Evolutionary conservation across 37 sponge, comb jelly and placozoan species (phyloP), one percentile per base, ranked within the genome.

Genomic region (Tethya wilhelma): DNA sequence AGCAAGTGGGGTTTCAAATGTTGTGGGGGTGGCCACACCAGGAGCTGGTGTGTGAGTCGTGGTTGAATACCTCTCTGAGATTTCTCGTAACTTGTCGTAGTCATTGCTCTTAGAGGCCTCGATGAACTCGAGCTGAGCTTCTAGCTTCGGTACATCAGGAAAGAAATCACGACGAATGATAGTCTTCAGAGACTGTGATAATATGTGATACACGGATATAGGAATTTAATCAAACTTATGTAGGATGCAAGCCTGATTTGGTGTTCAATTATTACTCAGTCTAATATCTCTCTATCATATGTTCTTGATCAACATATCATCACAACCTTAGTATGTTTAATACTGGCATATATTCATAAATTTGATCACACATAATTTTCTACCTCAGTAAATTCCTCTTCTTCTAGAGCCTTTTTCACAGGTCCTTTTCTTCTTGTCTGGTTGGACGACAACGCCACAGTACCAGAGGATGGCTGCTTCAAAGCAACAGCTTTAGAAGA

Each of bases 91-190:
- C 28, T 62, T 67, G 30, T 53, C 79, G 11, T 42, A 38, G 66
- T 84, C 86, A 9, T 73, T 71, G 29, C 38, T 71, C 71, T 79
- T 78, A 7, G 78, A 65, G 56, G 93, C 91, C 55, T 89, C 75
- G 17, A 89, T 40, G 38, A 79, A 90, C 63, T 87, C 94, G 37
- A 86, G 44, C 49, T 91, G 85, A 29, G 88, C 94, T 79, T 91
- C 69, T 56, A 97, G 74, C 44, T 94, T 91, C 28, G 82, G 75
- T 22, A 94, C 68, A 76, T 97, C 96, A 0, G 97, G 97, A 73
- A 97, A 97, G 90, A 97, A 97, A 67, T 97, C 97, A 38, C 97
- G 29, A n/a, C 86, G 74, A 41, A 97, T 94, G 39, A 97, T 97
- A 23, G 72, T 59, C 26, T 78, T 83, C 64, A 97, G 44, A 9